Conservation (phyloP, 2,797 vertebrate species). For the Acropternis orthonyx region DNA sequence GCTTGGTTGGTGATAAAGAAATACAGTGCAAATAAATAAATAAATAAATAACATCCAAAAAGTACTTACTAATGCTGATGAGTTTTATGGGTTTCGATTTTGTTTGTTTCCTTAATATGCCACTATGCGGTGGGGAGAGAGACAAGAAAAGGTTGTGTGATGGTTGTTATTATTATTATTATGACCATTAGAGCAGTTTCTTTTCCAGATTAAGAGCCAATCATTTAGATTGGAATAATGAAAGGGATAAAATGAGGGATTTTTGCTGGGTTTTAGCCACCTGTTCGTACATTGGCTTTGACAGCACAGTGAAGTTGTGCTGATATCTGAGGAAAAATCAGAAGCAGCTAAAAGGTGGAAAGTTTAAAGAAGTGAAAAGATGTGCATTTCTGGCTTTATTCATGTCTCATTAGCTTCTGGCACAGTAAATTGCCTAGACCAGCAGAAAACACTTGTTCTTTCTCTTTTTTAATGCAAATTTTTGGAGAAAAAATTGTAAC, state of each 20-base stretch:
- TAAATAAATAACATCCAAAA: background rate
- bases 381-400: constrained; percentile 33
- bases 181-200: background rate
- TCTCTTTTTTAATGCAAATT: constrained; percentile 26
- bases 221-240: background rate
- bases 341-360: background rate
- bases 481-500: background rate
- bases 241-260: background rate
- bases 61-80: background rate
- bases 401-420: constrained; percentile 59
- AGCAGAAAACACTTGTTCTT: constrained; percentile 31
- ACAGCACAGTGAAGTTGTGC: background rate
- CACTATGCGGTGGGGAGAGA: background rate
- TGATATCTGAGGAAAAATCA: constrained; percentile 45
- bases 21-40: background rate
- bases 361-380: constrained; percentile 46
- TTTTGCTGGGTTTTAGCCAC: background rate
- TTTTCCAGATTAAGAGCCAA: background rate
- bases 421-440: constrained; percentile 19
- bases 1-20: background rate
- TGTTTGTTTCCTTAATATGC: background rate
- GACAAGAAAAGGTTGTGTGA: background rate
- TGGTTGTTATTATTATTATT: background rate
- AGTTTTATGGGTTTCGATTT: background rate
- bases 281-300: background rate